Evolutionary conservation across 2,888 invertebrate genomes (phyloP).

Genomic region (Apodemia mormo): DNA sequence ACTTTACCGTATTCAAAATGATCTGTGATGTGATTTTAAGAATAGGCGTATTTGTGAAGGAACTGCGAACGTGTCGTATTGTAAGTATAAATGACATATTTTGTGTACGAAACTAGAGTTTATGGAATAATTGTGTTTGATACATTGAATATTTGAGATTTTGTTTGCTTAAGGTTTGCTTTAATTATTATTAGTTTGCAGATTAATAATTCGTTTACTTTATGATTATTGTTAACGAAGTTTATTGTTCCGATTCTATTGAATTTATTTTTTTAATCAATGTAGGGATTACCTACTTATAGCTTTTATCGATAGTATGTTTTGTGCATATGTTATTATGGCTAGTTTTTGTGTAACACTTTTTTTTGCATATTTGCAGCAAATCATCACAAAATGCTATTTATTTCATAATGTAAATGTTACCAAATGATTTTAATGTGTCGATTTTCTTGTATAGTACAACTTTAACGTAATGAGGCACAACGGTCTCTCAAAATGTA

Average conservation of each 20-base stretch:
- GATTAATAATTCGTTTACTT: constrained; percentile 63
- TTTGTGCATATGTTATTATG: constrained; percentile 23
- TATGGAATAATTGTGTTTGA: constrained; percentile 46
- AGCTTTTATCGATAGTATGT: constrained; percentile 30
- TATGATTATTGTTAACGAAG: constrained; percentile 53
- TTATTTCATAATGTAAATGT: constrained; percentile 46
- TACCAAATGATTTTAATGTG: constrained; percentile 62
- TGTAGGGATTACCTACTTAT: constrained; percentile 31
- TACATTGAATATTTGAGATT: constrained; percentile 52
- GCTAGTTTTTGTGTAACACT: constrained; percentile 29
- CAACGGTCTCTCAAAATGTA: constrained; percentile 15
- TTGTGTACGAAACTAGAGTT: constrained; percentile 65
- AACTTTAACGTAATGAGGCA: constrained; percentile 36
- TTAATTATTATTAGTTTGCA: constrained; percentile 69
- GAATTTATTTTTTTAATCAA: constrained; percentile 47
- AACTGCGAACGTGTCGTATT: constrained; percentile 23
- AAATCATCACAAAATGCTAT: constrained; percentile 25
- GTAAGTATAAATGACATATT: constrained; percentile 73
- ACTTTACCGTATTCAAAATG: constrained; percentile 37
- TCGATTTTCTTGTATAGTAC: constrained; percentile 70
- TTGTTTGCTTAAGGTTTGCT: constrained; percentile 68
- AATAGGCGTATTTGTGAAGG: constrained; percentile 27
- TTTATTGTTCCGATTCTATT: constrained; percentile 55
- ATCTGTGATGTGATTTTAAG: constrained; percentile 67
- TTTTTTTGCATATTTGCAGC: constrained; percentile 34